These are phyloP conservation scores for Brachyhypopomus gauderio DNA, from an alignment of 2,113 vertebrate genomes.

Conservation along the genomic window DNA sequence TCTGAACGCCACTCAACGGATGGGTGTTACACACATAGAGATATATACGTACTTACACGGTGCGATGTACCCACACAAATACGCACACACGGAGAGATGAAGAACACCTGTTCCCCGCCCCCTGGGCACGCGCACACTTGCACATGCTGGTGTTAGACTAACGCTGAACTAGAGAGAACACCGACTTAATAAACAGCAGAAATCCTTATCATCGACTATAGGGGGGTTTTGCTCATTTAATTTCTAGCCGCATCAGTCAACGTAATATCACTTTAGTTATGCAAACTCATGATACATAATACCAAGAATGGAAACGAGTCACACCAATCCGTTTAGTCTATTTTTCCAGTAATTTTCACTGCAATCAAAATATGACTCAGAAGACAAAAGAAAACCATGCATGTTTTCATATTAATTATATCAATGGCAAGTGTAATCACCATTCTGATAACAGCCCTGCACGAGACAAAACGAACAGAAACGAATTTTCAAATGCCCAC, in stretches of 20 bases:
- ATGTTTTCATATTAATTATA: not conserved
- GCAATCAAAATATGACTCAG: not conserved
- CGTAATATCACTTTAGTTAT: not conserved
- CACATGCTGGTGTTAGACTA: not conserved
- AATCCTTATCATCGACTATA: not conserved
- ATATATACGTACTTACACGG: not conserved
- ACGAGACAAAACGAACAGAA: too few relatives aligned
- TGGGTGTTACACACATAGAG: conserved; percentile 41
- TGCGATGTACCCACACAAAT: not conserved
- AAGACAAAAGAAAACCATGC: not conserved
- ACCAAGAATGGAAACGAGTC: not conserved
- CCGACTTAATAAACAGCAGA: not conserved
- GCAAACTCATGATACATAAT: not conserved
- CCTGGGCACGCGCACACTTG: not conserved
- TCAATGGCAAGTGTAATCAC: not conserved
- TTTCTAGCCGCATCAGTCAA: not conserved
- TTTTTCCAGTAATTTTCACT: not conserved
- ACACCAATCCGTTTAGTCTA: not conserved
- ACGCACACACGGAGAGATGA: not conserved
- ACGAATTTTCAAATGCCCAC: too few relatives aligned
- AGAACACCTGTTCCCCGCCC: too few relatives aligned
- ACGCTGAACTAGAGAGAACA: not conserved
- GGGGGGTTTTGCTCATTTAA: not conserved
- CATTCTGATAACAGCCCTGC: not conserved
- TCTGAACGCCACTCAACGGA: conserved; percentile 53